Conservation (phyloP, 2,888 invertebrate genomes). For the Pogonocherus hispidulus region DNA sequence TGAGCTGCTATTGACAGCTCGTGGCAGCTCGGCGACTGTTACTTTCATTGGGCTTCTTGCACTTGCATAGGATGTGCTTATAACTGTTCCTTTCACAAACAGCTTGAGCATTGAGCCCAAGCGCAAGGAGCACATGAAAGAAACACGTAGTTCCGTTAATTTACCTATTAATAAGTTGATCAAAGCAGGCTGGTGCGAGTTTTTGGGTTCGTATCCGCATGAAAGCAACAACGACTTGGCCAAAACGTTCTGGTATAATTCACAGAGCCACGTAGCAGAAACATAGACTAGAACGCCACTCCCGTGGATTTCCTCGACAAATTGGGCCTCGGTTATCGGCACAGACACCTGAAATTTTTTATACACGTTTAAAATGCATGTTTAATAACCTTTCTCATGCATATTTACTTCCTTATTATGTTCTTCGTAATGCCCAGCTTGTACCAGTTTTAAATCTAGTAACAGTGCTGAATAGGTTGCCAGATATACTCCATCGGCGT, state of each 20-base stretch:
- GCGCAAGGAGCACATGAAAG: too few relatives aligned
- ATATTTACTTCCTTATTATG: conserved; percentile 68
- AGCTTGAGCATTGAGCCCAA: too few relatives aligned
- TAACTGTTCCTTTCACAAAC: too few relatives aligned
- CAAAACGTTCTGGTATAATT: conserved; percentile 90
- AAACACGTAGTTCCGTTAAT: too few relatives aligned
- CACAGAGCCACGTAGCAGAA: conserved; percentile 93
- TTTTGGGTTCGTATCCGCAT: conserved; percentile 76
- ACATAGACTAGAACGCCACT: conserved; percentile 94
- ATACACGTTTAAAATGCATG: background rate
- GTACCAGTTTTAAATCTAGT: conserved; percentile 84
- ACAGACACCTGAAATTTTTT: conserved; percentile 61
- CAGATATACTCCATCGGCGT: conserved; percentile 95
- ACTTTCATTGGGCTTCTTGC: too few relatives aligned
- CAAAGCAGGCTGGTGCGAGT: conserved; percentile 75
- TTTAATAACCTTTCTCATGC: background rate
- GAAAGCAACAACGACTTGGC: conserved; percentile 80
- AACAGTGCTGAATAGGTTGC: conserved; percentile 89
- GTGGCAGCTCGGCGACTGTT: too few relatives aligned
- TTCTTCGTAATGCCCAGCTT: conserved; percentile 80
- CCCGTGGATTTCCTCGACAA: conserved; percentile 92
- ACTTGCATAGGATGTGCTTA: too few relatives aligned
- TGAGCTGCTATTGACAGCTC: too few relatives aligned
- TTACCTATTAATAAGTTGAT: conserved; percentile 83
- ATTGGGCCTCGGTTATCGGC: conserved; percentile 85